Evolutionary conservation across 2,888 invertebrate genomes (phyloP), one percentile per base, ranked within the genome.

Genomic region (Germaria angustata): DNA sequence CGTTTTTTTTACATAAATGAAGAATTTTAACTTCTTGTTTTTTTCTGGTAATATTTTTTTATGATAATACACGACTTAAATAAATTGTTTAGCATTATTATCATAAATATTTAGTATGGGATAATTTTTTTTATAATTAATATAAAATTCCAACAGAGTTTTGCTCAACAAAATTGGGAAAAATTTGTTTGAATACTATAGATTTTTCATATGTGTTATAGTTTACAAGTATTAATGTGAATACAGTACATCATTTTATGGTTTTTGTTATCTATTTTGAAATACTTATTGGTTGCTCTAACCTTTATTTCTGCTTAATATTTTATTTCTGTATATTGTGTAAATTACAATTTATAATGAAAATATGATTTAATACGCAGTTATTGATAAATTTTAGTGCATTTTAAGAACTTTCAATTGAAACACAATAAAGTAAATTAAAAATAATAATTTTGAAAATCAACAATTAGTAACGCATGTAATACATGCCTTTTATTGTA

Each of bases 1-100:
- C 65, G 75, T 80, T 55, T 69, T 55, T 69, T 73, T 73, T 80
- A 80, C 75, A 81, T 46, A 49, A 72, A 59, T 81, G 55, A 66
- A 69, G 41, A 15, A 41, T 44, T 71, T 46, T 53, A 44, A 36
- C 68, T 41, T 34, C 41, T 51, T 41, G 28, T 41, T 57, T 15
- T 65, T 63, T 22, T 8, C 53, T 24, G 51, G 59, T 9, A n/a
- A 34, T 32, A 51, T 34, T 73, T 49, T 51, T 63, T 51, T 68
- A 49, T 61, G 20, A 53, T 53, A 61, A 55, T 77, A 81, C 51
- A 77, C 51, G 77, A 46, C 71, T 66, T 55, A 61, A 51, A 72
- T 66, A 66, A 22, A 61, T 53, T 44, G 28, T 46, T 68, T 44
- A 44, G 7, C 34, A 59, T 61, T 63, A 65, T 66, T 68, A 46